Percentiles rank a stretch among this genome's conserved stretches.
Evolutionary conservation across 2,888 invertebrate species (phyloP).

Genomic region (Tromatobia lineatoria): DNA sequence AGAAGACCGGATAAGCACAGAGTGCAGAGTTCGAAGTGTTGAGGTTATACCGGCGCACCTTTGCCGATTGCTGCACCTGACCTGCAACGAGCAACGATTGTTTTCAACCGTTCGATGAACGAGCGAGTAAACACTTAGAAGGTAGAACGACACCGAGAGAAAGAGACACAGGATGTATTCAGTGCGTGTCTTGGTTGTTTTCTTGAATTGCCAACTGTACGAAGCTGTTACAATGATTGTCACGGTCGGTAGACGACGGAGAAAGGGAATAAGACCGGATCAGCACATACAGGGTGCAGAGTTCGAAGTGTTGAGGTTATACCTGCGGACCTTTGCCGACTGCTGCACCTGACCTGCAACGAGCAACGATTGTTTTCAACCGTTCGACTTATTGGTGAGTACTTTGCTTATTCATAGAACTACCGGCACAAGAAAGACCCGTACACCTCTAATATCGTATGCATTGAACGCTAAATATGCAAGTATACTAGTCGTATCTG

Average conservation of each 20-base stretch:
- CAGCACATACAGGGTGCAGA: background rate
- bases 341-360: background rate
- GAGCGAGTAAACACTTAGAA: constrained; percentile 30
- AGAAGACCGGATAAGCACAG: background rate
- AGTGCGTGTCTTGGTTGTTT: background rate
- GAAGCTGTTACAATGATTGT: background rate
- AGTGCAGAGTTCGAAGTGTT: background rate
- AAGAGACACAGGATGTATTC: background rate
- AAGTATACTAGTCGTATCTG: background rate
- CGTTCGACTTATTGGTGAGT: background rate
- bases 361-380: constrained; percentile 23
- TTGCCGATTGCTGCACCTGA: background rate
- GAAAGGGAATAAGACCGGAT: background rate
- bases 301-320: constrained; percentile 13
- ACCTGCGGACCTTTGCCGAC: background rate
- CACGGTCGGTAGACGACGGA: background rate
- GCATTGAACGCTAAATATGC: background rate
- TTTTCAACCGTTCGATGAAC: constrained; percentile 29
- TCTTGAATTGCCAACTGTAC: background rate
- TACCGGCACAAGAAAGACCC: background rate
- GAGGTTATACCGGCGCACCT: constrained; percentile 14
- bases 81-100: constrained; percentile 12
- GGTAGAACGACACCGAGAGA: background rate
- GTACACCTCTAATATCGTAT: background rate
- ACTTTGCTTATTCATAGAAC: background rate